Conservation (phyloP, 2,113 vertebrate genomes). For the Datnioides undecimradiatus region DNA sequence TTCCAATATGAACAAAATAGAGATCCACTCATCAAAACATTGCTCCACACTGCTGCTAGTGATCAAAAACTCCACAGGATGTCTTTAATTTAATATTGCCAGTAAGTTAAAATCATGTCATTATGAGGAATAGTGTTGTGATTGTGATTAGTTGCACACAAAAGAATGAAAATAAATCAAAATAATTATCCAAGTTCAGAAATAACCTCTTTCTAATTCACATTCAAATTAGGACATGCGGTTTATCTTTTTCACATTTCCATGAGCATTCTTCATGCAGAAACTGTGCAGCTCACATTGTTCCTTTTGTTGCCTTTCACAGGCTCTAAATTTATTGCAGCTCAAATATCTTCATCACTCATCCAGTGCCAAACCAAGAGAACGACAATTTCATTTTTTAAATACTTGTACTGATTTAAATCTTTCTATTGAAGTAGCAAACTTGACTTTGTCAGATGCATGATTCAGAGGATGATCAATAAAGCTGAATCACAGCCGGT, state of each 20-base stretch:
- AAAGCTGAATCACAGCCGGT: constrained; percentile 25
- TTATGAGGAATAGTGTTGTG: neutral
- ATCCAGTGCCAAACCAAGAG: neutral
- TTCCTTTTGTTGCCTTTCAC: neutral
- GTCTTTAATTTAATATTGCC: neutral
- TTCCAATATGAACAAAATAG: neutral
- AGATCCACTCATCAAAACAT: neutral
- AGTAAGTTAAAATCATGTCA: constrained; percentile 11
- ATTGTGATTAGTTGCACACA: neutral
- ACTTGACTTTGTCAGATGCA: constrained; percentile 1
- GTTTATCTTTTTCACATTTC: neutral
- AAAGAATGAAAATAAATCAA: neutral
- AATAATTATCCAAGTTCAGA: neutral
- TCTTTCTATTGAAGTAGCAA: constrained; percentile 5
- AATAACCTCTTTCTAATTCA: neutral
- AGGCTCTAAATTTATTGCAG: neutral
- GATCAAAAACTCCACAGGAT: neutral
- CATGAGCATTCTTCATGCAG: neutral
- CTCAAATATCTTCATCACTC: neutral
- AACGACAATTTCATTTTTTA: constrained; percentile 3
- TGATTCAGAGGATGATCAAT: constrained; percentile 12
- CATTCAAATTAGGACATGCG: neutral
- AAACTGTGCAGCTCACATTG: neutral
- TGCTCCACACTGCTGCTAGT: neutral
- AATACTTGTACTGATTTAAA: constrained; percentile 7